A percentile compares a stretch with the other conserved stretches of the same genome.
Evolutionary conservation across 1,140 invertebrate species (phyloP).

Genomic region (Goniozus legneri): DNA sequence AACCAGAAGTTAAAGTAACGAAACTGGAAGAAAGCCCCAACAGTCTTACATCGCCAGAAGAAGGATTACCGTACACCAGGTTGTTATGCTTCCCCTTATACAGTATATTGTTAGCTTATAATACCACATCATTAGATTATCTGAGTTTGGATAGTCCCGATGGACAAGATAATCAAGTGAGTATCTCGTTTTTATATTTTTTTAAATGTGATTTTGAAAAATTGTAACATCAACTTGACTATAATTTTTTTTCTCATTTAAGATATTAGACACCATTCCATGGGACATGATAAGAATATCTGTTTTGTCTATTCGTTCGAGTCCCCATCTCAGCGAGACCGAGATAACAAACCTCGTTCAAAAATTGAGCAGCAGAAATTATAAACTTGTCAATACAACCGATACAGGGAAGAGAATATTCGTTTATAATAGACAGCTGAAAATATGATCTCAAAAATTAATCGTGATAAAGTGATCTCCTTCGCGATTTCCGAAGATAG

Average conservation of each 20-base stretch:
- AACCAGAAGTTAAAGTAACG: slow-evolving; percentile 58
- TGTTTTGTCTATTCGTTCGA: slow-evolving; percentile 47
- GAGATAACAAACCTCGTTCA: slow-evolving; percentile 44
- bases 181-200: background rate
- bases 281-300: slow-evolving; percentile 50
- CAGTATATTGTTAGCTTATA: slow-evolving; percentile 73
- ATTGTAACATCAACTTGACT: background rate
- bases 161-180: slow-evolving; percentile 39
- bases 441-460: slow-evolving; percentile 42
- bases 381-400: slow-evolving; percentile 34
- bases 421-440: slow-evolving; percentile 39
- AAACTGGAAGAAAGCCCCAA: slow-evolving; percentile 58
- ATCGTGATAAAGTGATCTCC: too few species aligned
- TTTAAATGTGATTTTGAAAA: background rate
- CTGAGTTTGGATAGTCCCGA: slow-evolving; percentile 63
- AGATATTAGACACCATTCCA: slow-evolving; percentile 51
- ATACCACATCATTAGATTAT: slow-evolving; percentile 67
- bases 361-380: slow-evolving; percentile 40
- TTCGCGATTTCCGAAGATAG: too few species aligned
- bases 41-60: slow-evolving; percentile 49
- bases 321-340: slow-evolving; percentile 37
- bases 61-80: slow-evolving; percentile 57
- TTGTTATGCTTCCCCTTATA: slow-evolving; percentile 83
- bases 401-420: slow-evolving; percentile 46
- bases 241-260: background rate